Evolutionary conservation across 2,888 invertebrate species (phyloP).

Genomic region (Eulithis testata): DNA sequence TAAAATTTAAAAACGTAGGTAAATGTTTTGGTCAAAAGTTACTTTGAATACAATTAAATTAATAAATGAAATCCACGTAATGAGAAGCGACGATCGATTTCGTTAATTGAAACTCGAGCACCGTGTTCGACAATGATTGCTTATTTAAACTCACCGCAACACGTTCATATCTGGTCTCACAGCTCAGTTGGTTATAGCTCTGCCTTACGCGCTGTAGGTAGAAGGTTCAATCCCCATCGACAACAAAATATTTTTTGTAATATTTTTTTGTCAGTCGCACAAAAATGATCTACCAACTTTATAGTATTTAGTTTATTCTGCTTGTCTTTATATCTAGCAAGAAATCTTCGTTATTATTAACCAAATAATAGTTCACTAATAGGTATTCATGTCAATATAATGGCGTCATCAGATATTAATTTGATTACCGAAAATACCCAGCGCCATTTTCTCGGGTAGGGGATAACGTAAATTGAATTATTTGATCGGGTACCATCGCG

Average conservation of each 20-base stretch:
- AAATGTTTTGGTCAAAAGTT: not conserved
- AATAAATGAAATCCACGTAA: slow-evolving; percentile 1
- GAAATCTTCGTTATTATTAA: not conserved
- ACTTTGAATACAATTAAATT: not conserved
- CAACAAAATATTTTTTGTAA: no score
- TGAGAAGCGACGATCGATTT: slow-evolving; percentile 20
- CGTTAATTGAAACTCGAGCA: slow-evolving; percentile 23
- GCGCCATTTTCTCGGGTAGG: slow-evolving; percentile 63
- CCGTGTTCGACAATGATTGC: slow-evolving; percentile 8
- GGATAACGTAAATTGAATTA: slow-evolving; percentile 74
- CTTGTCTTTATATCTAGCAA: not conserved
- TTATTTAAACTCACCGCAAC: slow-evolving; percentile 11
- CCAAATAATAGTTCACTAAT: slow-evolving; percentile 20
- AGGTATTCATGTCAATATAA: slow-evolving; percentile 56
- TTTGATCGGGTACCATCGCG: slow-evolving; percentile 62
- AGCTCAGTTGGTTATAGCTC: no score
- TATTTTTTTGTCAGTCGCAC: no score
- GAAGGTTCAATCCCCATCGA: no score
- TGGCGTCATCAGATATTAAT: slow-evolving; percentile 66
- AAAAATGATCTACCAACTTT: no score
- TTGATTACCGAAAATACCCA: slow-evolving; percentile 65
- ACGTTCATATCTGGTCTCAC: not conserved
- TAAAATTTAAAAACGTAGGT: no score
- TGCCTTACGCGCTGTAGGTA: no score
- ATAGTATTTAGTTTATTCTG: no score